Evolutionary conservation across 1,140 invertebrate genomes (phyloP), one percentile per base, ranked within the genome.

Genomic region (Calephelis nemesis): DNA sequence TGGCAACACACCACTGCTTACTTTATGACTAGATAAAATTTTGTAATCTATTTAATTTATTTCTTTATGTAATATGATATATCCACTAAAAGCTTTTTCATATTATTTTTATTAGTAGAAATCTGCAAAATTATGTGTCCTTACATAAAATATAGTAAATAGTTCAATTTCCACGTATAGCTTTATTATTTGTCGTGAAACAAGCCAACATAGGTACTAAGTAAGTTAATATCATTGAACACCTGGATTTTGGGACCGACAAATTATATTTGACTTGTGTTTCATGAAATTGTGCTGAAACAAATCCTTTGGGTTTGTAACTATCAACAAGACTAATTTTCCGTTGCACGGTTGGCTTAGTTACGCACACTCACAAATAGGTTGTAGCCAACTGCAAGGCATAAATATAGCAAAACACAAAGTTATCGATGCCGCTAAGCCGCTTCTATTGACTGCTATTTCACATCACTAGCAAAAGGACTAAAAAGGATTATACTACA

Each of bases 361-460:
- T 66, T 47, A 82, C 68, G 68, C 79, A 75, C 71, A 78, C 71
- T 76, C 63, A 80, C 77, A 80, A 77, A 79, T 82, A 81, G 76
- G 69, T 63, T 72, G 58, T 73, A 77, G 83, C 83, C 83, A 86
- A 86, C 78, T 83, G 78, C 81, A 82, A 79, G 79, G 78, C 83
- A 85, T 87, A 87, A 87, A 89, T 84, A 89, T 85, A 71, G 76
- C 79, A 86, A 83, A 89, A 87, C 82, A 82, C 83, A 87, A 87
- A 89, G 87, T 89, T 89, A 87, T 85, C 87, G 87, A 85, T 82
- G 79, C 84, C 75, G 70, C 85, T 89, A 89, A 89, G 87, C 83
- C 78, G 78, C 82, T 76, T 88, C 82, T 87, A 89, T 89, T 86
- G 85, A 89, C 85, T 86, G 70, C 70, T 54, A 64, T 71, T 69